Evolutionary conservation across 2,113 vertebrate species (phyloP), one percentile per base, ranked within the genome.

Genomic region (Plestiodon gilberti): DNA sequence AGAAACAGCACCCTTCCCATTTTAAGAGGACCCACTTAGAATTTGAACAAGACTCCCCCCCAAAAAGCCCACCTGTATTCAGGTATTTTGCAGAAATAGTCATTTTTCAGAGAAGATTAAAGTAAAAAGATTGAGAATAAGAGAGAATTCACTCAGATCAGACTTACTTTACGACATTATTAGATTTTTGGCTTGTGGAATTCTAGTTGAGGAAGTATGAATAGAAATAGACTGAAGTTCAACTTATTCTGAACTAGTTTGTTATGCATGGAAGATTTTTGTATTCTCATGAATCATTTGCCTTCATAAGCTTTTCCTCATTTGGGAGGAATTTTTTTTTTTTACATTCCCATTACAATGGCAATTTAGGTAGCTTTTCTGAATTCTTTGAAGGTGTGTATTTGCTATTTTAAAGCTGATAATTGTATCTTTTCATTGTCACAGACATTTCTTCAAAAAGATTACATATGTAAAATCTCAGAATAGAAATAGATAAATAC

Each of bases 281-380:
- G 87, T 87, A 71, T 88, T 1, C 40, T 73, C 40, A 13, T 28
- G 14, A 30, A 55, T n/a, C 30, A 52, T 70, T 70, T 33, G 22
- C 18, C 25, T 71, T 52, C 76, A n/a, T 20, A 77, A 13, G 57
- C 59, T 61, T 71, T 48, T 78, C 93, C 71, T 73, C 43, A 67
- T 89, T n/a, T 64, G 71, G 65, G 65, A 76, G 25, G 64, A 6
- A 13, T 15, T 40, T 30, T 33, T 28, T 33, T 61, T 61, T 40
- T 25, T n/a, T n/a, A n/a, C 3, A 62, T 35, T 55, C 17, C 62
- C 40, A 33, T 83, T 88, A 33, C 20, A 90, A 61, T 78, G n/a
- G 70, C 81, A 90, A 90, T 92, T n/a, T 89, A 92, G 79, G 25
- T 83, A 84, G 15, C 48, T 84, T 75, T 61, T 83, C 59, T 2